These are phyloP conservation scores for Labeo catla DNA, from an alignment of 2,113 vertebrate species.

Conservation along the genomic window DNA sequence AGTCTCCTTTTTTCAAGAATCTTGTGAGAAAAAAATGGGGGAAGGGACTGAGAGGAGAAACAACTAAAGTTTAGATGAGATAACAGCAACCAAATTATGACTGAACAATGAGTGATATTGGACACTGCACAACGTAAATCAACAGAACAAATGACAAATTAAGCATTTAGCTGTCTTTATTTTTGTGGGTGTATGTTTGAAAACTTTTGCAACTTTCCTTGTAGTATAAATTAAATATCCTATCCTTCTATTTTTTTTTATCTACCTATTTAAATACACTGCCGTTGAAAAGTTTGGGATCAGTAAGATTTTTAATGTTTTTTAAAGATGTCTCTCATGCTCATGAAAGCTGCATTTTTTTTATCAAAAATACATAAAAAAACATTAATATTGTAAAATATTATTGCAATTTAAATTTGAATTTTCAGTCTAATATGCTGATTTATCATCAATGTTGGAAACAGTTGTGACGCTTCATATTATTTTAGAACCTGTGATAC, in stretches of 20 bases:
- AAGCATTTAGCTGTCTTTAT: background rate
- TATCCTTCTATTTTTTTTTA: background rate
- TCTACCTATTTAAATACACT: background rate
- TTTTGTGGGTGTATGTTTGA: background rate
- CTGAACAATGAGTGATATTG: background rate
- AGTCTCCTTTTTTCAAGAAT: conserved; percentile 50
- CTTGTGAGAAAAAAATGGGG: conserved; percentile 51
- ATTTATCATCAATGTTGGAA: too few relatives aligned
- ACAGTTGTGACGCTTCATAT: too few relatives aligned
- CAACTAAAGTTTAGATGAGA: conserved; percentile 28
- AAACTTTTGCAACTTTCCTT: background rate
- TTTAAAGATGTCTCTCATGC: too few relatives aligned
- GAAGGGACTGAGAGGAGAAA: background rate
- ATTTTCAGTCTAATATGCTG: too few relatives aligned
- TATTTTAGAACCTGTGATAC: too few relatives aligned
- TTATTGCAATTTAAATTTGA: too few relatives aligned
- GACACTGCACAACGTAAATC: background rate
- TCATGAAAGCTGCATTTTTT: too few relatives aligned
- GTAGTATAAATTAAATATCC: background rate
- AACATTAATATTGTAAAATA: too few relatives aligned
- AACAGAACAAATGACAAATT: background rate
- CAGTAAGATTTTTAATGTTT: too few relatives aligned
- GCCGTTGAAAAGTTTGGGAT: too few relatives aligned
- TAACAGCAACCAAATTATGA: background rate
- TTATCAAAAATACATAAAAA: too few relatives aligned